These are phyloP conservation scores for Strix occidentalis DNA, from an alignment of 2,797 vertebrate genomes.

Conservation along the genomic window DNA sequence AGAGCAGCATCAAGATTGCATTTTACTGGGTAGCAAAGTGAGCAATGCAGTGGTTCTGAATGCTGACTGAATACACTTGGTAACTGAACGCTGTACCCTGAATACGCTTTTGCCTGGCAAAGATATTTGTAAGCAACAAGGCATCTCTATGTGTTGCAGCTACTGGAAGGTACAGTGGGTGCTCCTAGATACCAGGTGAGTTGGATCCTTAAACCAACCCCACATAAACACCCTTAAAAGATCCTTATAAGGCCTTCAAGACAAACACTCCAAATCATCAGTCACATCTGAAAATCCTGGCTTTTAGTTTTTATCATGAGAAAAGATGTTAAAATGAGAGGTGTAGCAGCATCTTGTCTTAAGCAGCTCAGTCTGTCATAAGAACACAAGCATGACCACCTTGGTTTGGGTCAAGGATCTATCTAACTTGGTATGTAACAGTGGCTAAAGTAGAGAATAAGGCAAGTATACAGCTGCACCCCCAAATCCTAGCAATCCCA, in stretches of 20 bases:
- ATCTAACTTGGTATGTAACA: no score
- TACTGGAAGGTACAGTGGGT: not conserved
- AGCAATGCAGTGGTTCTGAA: not conserved
- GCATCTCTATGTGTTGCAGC: not conserved
- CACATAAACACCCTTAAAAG: not conserved
- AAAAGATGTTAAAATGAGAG: not conserved
- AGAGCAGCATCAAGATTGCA: not conserved
- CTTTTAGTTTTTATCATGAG: not conserved
- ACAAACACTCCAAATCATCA: not conserved
- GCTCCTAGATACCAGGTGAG: not conserved
- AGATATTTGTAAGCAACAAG: not conserved
- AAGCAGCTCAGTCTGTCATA: not conserved
- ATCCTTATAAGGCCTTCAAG: not conserved
- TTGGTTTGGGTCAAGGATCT: not conserved
- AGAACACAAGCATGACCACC: not conserved
- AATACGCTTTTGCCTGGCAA: not conserved
- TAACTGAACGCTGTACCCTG: not conserved
- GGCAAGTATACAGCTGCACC: not conserved
- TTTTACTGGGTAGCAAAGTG: not conserved
- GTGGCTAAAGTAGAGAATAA: not conserved
- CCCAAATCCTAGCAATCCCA: not conserved
- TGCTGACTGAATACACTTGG: fast-evolving
- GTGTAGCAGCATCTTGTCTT: not conserved
- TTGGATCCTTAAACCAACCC: not conserved
- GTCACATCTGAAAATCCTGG: not conserved